A percentile compares a stretch with the other conserved stretches of the same genome.
Conservation (phyloP, 1,140 invertebrate genomes). For the Magallana gigas region DNA sequence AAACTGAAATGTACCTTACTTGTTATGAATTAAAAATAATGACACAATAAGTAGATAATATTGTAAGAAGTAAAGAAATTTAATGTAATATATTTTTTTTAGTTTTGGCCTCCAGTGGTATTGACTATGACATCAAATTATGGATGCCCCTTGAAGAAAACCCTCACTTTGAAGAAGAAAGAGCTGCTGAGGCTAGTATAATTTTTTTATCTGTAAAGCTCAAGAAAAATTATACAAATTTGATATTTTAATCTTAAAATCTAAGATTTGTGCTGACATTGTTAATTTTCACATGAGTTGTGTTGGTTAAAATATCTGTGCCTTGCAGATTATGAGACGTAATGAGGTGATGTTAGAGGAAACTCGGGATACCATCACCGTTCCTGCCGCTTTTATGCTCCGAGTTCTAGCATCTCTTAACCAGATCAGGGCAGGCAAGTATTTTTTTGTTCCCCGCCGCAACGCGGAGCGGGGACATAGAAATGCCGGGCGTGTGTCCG, state of each 20-base stretch:
- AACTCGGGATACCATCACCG: conserved; percentile 92
- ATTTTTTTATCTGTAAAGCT: no score
- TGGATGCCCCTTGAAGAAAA: conserved; percentile 85
- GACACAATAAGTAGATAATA: not conserved
- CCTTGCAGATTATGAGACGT: conserved; percentile 87
- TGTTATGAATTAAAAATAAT: not conserved
- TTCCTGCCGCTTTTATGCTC: conserved; percentile 93
- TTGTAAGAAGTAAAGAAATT: no score
- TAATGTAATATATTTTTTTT: conserved; percentile 47
- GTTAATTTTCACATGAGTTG: not conserved
- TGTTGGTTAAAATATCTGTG: not conserved
- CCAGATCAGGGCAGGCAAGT: conserved; percentile 79
- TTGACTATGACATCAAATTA: conserved; percentile 94
- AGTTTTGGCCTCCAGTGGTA: conserved; percentile 91
- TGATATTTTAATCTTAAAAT: no score
- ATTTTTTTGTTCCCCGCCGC: no score
- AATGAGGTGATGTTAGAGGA: conserved; percentile 94
- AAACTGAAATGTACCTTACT: not conserved
- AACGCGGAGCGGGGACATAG: no score
- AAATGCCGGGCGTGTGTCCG: no score
- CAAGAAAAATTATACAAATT: no score
- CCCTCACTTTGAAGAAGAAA: conserved; percentile 84
- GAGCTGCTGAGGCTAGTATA: conserved; percentile 88
- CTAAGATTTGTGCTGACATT: not conserved
- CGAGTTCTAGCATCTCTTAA: conserved; percentile 90